Percentiles rank a stretch among this genome's conserved stretches.
Evolutionary conservation across 1,140 invertebrate genomes (phyloP).

Genomic region (Luehdorfia chinensis): DNA sequence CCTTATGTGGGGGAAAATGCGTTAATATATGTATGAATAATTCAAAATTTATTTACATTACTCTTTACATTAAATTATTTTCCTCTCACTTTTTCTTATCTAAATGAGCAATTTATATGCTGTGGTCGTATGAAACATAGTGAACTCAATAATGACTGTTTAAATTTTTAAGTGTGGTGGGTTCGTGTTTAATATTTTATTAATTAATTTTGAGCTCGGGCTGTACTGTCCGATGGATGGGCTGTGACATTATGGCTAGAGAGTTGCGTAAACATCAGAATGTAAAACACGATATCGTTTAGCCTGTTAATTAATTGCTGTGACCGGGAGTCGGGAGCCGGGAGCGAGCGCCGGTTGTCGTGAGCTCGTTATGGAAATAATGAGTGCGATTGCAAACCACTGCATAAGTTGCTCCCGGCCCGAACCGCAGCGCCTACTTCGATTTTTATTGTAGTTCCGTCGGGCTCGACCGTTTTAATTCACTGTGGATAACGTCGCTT

Average conservation of each 20-base stretch:
- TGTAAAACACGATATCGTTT: conserved; percentile 75
- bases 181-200: conserved; percentile 61
- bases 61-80: no score
- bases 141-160: conserved; percentile 61
- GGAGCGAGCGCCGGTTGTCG: conserved; percentile 43
- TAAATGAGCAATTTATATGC: conserved; percentile 65
- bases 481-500: conserved; percentile 5
- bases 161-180: conserved; percentile 68
- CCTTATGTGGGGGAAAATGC: no score
- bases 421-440: conserved; percentile 27
- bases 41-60: no score
- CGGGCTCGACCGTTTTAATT: conserved; percentile 19
- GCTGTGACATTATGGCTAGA: conserved; percentile 65
- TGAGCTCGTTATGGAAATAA: conserved; percentile 68
- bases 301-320: conserved; percentile 73
- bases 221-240: conserved; percentile 57
- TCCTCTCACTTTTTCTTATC: conserved; percentile 31
- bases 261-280: conserved; percentile 72
- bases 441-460: conserved; percentile 38
- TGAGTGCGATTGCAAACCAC: conserved; percentile 50
- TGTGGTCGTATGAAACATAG: conserved; percentile 44
- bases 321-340: conserved; percentile 43
- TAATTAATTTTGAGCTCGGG: conserved; percentile 61
- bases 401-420: conserved; percentile 36
- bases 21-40: no score